phyloP scores from a whole-genome alignment of 35 echinoderm and acorn worm genomes.

The Eucidaris tribuloides region DNA sequence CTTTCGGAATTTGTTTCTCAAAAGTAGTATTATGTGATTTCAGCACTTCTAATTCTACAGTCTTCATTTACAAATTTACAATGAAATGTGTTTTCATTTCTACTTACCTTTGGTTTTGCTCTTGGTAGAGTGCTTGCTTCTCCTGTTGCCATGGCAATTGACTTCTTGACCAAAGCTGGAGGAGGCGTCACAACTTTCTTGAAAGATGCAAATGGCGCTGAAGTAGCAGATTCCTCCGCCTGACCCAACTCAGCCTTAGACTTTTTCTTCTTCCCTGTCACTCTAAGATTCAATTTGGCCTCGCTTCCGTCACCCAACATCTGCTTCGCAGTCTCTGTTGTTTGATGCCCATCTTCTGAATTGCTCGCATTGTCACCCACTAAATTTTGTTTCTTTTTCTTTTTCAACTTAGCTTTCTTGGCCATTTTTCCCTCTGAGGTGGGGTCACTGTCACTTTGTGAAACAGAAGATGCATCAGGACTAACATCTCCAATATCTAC shows the following conservation, averaged over 20 bases:
- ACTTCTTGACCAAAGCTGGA: constrained; percentile 27
- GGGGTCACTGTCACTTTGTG: too few species aligned
- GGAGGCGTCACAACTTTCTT: constrained; percentile 38
- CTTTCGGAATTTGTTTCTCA: too few species aligned
- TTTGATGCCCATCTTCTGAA: not conserved
- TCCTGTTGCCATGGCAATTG: constrained; percentile 3
- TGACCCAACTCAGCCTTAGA: not conserved
- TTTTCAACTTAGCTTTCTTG: too few species aligned
- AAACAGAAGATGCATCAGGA: too few species aligned
- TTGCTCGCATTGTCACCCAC: too few species aligned
- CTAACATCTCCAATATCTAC: too few species aligned
- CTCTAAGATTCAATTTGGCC: not conserved
- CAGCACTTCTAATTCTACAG: too few species aligned
- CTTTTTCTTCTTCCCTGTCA: not conserved
- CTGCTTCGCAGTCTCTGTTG: not conserved
- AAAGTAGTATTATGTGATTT: too few species aligned
- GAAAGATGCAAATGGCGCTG: constrained; percentile 66
- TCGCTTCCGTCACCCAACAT: not conserved
- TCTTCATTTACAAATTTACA: too few species aligned
- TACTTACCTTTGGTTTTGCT: constrained; percentile 14
- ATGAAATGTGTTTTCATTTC: not conserved
- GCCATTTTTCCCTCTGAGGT: too few species aligned
- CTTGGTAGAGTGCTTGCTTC: constrained; percentile 29
- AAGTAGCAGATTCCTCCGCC: not conserved
- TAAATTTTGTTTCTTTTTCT: too few species aligned